Evolutionary conservation across 2,888 invertebrate genomes (phyloP).

Genomic region (Drosophila ustulata): DNA sequence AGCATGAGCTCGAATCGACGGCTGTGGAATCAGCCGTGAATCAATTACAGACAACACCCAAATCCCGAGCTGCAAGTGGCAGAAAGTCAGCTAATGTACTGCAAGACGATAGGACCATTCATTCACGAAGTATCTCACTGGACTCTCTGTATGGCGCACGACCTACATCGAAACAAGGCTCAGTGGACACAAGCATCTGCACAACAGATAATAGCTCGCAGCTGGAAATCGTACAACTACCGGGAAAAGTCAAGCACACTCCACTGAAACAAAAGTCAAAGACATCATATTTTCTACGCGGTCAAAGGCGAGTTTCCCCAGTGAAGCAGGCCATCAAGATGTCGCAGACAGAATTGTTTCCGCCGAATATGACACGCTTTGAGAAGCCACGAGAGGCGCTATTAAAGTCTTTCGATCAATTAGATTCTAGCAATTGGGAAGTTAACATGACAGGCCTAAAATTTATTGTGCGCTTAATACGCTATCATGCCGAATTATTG

Average conservation of each 20-base stretch:
- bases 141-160: constrained; percentile 79
- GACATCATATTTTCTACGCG: constrained; percentile 81
- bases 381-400: constrained; percentile 89
- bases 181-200: constrained; percentile 65
- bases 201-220: constrained; percentile 81
- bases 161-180: constrained; percentile 60
- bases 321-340: constrained; percentile 82
- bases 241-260: constrained; percentile 58
- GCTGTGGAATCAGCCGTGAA: constrained; percentile 10
- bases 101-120: constrained; percentile 36
- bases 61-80: constrained; percentile 11
- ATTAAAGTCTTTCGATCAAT: constrained; percentile 87
- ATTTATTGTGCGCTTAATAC: constrained; percentile 89
- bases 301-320: constrained; percentile 82
- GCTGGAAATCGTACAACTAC: constrained; percentile 32
- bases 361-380: constrained; percentile 85
- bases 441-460: constrained; percentile 90
- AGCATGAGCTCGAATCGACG: constrained; percentile 46
- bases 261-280: constrained; percentile 83
- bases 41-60: neutral
- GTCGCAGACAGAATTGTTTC: constrained; percentile 79
- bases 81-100: constrained; percentile 15
- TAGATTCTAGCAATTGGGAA: constrained; percentile 93
- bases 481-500: constrained; percentile 88
- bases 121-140: constrained; percentile 64